Evolutionary conservation across 2,113 vertebrate species (phyloP), one percentile per base, ranked within the genome.

Genomic region (Plecotus auritus): DNA sequence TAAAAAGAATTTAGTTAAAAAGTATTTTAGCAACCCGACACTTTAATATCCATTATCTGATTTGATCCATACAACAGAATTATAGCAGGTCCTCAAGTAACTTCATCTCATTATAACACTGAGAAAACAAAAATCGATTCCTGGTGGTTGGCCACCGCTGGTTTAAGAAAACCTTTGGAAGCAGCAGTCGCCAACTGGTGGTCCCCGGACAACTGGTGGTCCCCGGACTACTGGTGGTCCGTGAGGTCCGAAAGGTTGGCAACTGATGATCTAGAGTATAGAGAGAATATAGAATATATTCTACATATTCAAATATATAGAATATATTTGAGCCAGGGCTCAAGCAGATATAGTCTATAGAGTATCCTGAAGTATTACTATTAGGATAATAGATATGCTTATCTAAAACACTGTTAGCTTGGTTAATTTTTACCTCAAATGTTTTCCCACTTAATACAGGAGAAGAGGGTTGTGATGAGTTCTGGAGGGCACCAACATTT

Each of bases 391-490:
- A 20, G 74, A 2, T 85, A 35, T 70, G 28, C 81, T 95, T 84
- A 93, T 26, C 2, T 49, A 56, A 93, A 90, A 64, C 28, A 82
- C 26, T 91, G 26, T 84, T 91, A 45, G 49, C 28, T 73, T 90
- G 56, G 42, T 93, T 84, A 61, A 87, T 95, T 90, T 97, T 94
- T 86, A 84, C 28, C 47, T 89, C 10, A n/a, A 76, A 42, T 89
- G 5, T 97, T 80, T 94, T 93, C 18, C 73, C 23, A 69, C 70
- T 92, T 94, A 37, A 74, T 96, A 85, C 88, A 99, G 99, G 99
- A 99, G 98, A 99, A 99, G 77, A 99, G 99, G 22, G 98, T 99
- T 81, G 98, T 98, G 89, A 99, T 99, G 98, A 99, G 99, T 97
- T 98, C 99, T 0, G 98, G 99, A 67, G 99, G 99, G 66, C 99